Conservation (phyloP, 1,140 invertebrate species). For the Odontomachus brunneus region DNA sequence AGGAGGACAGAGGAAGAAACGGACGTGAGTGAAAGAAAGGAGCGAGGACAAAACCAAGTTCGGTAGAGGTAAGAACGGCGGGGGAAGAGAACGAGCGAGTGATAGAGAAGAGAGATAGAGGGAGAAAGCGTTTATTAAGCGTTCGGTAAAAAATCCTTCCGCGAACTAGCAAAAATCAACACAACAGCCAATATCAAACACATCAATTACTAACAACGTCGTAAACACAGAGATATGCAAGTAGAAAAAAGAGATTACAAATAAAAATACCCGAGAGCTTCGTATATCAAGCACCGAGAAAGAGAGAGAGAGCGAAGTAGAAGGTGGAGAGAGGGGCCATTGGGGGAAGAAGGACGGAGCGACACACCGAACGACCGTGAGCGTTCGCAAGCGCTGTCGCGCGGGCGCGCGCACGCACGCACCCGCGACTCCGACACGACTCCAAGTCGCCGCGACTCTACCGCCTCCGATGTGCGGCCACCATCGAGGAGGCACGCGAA, state of each 20-base stretch:
- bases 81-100: neutral
- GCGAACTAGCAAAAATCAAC: too few relatives aligned
- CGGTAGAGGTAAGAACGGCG: neutral
- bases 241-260: too few relatives aligned
- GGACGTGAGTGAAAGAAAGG: constrained; percentile 16
- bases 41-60: constrained; percentile 13
- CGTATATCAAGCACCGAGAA: too few relatives aligned
- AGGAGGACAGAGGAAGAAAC: constrained; percentile 42
- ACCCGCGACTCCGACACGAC: constrained; percentile 37
- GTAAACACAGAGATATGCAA: too few relatives aligned
- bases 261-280: too few relatives aligned
- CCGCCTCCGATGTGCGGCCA: constrained; percentile 60
- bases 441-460: constrained; percentile 1
- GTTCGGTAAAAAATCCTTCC: too few relatives aligned
- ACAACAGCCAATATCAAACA: too few relatives aligned
- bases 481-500: constrained; percentile 61
- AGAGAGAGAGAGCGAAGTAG: neutral
- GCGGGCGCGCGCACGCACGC: constrained; percentile 32
- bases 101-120: neutral
- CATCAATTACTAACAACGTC: too few relatives aligned
- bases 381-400: constrained; percentile 43
- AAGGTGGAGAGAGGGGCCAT: neutral
- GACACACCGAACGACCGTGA: constrained; percentile 7
- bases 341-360: neutral
- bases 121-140: neutral